Evolutionary conservation across 2,113 vertebrate species (phyloP), one percentile per base, ranked within the genome.

Genomic region (Elephas maximus): DNA sequence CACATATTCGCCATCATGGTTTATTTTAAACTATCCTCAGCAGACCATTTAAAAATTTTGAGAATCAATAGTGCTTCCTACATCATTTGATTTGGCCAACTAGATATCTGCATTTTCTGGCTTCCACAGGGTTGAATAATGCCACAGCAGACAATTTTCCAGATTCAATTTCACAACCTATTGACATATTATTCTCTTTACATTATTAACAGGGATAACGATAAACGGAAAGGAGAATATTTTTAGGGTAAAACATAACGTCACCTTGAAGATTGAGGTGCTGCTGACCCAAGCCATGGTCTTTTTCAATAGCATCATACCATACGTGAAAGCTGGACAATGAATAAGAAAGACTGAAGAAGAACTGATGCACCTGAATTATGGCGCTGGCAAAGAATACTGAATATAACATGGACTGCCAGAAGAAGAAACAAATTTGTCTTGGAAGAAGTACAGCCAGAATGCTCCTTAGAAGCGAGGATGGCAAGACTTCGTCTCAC

Each of bases 201-300:
- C 37, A 91, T 88, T 86, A 88, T 89, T 88, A 94, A 78, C 26
- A 77, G 28, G n/a, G 15, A 85, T 69, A 76, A 67, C 33, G 37
- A 44, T 21, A 81, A 79, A 86, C 86, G 51, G 37, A 60, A 95
- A 93, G n/a, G 23, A 84, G 57, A 90, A 51, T 63, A 74, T 74
- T 53, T 92, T 92, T 60, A 71, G 79, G 28, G 8, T 41, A 91
- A 96, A 95, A 18, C 86, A 92, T 67, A 76, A 80, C 95, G 37
- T 37, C 71, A 57, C 53, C 3, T 12, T 17, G 2, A 57, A 14
- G 53, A 57, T 14, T 57, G 15, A 57, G 53, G 53, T 57, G 53
- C 53, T 57, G 53, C 15, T 57, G 53, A 57, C 11, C 53, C 53
- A 57, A 57, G 53, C 53, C 53, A 57, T 57, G 53, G 53, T 15